These are phyloP conservation scores for Cygnus olor DNA, from an alignment of 2,797 vertebrate species.

Conservation along the genomic window DNA sequence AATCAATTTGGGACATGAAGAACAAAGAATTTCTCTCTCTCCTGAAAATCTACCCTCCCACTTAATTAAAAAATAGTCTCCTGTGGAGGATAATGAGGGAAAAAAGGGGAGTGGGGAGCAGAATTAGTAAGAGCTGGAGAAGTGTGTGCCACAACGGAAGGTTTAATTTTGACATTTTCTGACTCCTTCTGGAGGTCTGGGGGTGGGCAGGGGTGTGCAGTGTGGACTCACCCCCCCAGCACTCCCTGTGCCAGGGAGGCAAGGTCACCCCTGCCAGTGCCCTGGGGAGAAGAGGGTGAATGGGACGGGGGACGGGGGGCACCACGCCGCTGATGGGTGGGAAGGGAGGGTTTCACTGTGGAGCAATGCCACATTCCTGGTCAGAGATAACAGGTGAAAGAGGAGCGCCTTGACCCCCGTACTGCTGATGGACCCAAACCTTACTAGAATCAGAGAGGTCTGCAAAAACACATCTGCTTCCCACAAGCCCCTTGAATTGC, in stretches of 20 bases:
- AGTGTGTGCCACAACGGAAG: background rate
- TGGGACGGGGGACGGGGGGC: accelerated
- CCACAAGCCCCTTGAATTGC: background rate
- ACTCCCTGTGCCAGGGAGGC: accelerated
- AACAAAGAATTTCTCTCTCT: conserved; percentile 27
- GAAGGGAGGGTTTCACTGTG: background rate
- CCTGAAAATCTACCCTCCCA: background rate
- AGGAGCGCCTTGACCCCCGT: accelerated
- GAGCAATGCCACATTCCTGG: accelerated
- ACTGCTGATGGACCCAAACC: background rate
- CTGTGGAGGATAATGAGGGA: background rate
- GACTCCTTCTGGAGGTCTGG: background rate
- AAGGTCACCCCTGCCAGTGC: accelerated
- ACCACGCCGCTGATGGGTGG: accelerated
- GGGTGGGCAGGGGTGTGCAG: background rate
- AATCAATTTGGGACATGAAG: background rate
- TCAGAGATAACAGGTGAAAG: background rate
- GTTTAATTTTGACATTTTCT: background rate
- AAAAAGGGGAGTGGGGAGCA: background rate
- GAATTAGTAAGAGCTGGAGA: background rate
- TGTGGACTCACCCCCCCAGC: background rate
- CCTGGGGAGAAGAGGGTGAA: background rate
- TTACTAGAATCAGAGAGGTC: background rate
- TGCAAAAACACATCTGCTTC: background rate
- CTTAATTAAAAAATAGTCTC: conserved; percentile 33